A percentile compares a stretch with the other conserved stretches of the same genome.
phyloP scores from a whole-genome alignment of 1,140 invertebrate genomes.

The Drosophila takahashii region DNA sequence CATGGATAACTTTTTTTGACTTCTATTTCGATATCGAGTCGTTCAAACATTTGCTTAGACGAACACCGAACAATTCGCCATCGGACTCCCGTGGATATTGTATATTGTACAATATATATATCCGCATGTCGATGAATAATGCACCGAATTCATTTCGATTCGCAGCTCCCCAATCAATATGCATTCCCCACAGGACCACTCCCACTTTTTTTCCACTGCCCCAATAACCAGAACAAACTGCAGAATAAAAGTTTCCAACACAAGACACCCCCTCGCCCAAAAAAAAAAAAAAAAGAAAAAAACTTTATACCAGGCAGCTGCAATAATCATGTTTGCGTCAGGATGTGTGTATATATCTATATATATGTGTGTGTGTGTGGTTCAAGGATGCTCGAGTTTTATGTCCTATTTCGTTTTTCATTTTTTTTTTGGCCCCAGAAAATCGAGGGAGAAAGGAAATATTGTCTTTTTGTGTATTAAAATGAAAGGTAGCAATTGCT shows the following conservation, averaged over 20 bases:
- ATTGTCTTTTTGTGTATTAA: constrained; percentile 27
- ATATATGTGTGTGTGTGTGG: constrained; percentile 13
- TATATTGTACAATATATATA: neutral
- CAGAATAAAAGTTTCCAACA: constrained; percentile 29
- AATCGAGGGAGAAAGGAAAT: constrained; percentile 13
- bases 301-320: constrained; percentile 25
- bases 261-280: neutral
- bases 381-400: constrained; percentile 41
- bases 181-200: constrained; percentile 26
- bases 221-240: constrained; percentile 28
- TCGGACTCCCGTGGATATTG: constrained; percentile 3
- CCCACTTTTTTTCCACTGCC: neutral
- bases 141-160: constrained; percentile 31
- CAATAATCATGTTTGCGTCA: constrained; percentile 36
- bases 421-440: constrained; percentile 17
- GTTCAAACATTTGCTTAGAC: constrained; percentile 10
- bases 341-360: neutral
- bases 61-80: constrained; percentile 10
- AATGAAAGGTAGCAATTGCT: constrained; percentile 17
- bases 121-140: constrained; percentile 24
- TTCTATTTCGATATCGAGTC: neutral
- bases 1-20: too few relatives aligned
- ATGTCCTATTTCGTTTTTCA: constrained; percentile 18
- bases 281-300: constrained; percentile 4
- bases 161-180: constrained; percentile 41